Percentiles rank a stretch among this genome's conserved stretches.
These are phyloP conservation scores for Euschistus heros DNA, from an alignment of 1,140 invertebrate species.

Conservation along the genomic window DNA sequence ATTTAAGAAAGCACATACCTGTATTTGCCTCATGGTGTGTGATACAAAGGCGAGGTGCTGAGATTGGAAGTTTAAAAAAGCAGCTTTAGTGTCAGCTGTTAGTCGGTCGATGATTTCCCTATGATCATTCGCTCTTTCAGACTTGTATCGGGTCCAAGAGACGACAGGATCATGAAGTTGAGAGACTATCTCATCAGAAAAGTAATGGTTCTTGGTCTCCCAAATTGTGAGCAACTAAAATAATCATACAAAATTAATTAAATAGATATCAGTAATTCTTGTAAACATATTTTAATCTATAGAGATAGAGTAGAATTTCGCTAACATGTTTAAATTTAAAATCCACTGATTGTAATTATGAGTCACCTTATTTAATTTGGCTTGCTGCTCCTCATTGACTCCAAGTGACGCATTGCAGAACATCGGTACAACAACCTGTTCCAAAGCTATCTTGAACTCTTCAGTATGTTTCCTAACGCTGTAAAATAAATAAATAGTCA, in stretches of 20 bases:
- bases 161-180: constrained; percentile 65
- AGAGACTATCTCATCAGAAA: constrained; percentile 71
- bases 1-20: constrained; percentile 37
- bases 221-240: constrained; percentile 71
- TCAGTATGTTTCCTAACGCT: constrained; percentile 89
- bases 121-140: constrained; percentile 66
- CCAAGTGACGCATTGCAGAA: constrained; percentile 79
- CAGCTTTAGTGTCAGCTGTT: constrained; percentile 58
- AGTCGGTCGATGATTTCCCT: constrained; percentile 62
- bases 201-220: constrained; percentile 94
- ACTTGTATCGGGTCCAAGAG: constrained; percentile 72
- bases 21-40: constrained; percentile 80
- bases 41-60: constrained; percentile 91
- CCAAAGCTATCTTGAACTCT: constrained; percentile 81
- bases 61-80: constrained; percentile 73
- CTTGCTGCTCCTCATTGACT: constrained; percentile 73
- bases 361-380: constrained; percentile 73
- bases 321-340: not conserved
- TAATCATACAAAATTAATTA: too few relatives aligned
- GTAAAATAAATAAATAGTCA: constrained; percentile 26
- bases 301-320: too few relatives aligned
- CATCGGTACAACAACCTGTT: constrained; percentile 90
- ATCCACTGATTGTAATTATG: not conserved
- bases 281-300: too few relatives aligned
- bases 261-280: too few relatives aligned